Percentiles rank a stretch among this genome's conserved stretches.
Conservation (phyloP, 1,140 invertebrate species). For the Euschistus heros region DNA sequence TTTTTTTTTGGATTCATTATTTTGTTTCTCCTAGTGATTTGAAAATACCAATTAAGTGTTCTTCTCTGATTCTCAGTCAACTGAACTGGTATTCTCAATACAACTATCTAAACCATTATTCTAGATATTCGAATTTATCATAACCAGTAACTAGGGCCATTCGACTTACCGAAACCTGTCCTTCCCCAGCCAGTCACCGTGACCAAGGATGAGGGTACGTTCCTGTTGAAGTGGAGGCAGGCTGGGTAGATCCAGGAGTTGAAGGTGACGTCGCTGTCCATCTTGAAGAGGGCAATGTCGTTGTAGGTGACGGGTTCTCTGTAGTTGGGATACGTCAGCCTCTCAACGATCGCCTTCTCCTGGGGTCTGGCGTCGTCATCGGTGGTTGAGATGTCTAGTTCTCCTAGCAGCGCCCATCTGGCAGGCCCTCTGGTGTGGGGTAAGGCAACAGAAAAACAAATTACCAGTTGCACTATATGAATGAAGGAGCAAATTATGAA, state of each 20-base stretch:
- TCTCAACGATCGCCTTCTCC: slow-evolving; percentile 33
- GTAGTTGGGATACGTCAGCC: slow-evolving; percentile 40
- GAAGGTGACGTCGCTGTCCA: slow-evolving; percentile 34
- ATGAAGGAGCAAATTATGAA: no score
- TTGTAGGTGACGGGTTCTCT: slow-evolving; percentile 38
- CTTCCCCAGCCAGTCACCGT: slow-evolving; percentile 46
- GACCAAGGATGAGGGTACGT: slow-evolving; percentile 28
- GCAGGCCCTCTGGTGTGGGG: slow-evolving; percentile 5
- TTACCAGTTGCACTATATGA: no score
- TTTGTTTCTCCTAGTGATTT: no score
- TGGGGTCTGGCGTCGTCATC: slow-evolving; percentile 28
- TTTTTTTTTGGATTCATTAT: no score
- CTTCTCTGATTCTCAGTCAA: no score
- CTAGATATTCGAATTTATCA: not conserved
- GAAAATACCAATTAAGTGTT: no score
- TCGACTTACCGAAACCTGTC: slow-evolving; percentile 26
- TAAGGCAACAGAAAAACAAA: not conserved
- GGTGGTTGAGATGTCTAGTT: slow-evolving; percentile 30
- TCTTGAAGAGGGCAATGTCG: slow-evolving; percentile 49
- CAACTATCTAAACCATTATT: not conserved
- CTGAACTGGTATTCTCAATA: not conserved
- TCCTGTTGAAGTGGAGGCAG: slow-evolving; percentile 34
- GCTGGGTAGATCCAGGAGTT: slow-evolving; percentile 36
- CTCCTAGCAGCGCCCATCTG: slow-evolving; percentile 36
- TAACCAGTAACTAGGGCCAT: not conserved